Conservation (phyloP, 2,113 vertebrate genomes). For the Eira barbara region DNA sequence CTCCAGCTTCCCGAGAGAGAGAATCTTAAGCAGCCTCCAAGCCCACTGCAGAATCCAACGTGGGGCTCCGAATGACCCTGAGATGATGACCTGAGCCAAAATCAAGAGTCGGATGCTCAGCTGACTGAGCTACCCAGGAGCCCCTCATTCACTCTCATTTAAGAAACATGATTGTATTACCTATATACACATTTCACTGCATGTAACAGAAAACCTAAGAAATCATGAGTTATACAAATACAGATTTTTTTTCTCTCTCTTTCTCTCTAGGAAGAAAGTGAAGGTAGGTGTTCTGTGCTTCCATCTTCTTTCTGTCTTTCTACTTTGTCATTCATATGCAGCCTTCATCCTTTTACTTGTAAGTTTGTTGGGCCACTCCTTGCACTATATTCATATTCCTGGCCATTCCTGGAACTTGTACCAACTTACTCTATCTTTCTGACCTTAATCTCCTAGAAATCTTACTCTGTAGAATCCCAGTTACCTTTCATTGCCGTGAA, state of each 20-base stretch:
- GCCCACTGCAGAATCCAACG: neutral
- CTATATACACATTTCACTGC: neutral
- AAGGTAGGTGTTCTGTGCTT: neutral
- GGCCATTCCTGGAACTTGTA: neutral
- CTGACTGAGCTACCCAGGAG: neutral
- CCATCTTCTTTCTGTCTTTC: neutral
- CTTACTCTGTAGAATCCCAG: neutral
- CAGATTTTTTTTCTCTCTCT: neutral
- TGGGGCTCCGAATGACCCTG: neutral
- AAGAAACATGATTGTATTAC: neutral
- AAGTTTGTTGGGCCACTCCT: neutral
- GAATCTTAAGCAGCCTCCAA: neutral
- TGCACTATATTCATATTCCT: neutral
- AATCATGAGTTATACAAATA: neutral
- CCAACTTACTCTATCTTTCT: neutral
- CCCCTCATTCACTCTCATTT: neutral
- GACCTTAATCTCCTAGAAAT: conserved; percentile 20
- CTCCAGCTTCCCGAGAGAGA: neutral
- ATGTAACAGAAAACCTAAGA: neutral
- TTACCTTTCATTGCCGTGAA: neutral
- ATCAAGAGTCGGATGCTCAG: neutral
- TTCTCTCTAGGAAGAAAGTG: neutral
- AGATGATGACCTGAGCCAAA: neutral
- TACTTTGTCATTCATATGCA: neutral
- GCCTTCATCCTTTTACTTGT: neutral